Conservation (phyloP, 1,140 invertebrate species). For the Andrena cerasifolii region DNA sequence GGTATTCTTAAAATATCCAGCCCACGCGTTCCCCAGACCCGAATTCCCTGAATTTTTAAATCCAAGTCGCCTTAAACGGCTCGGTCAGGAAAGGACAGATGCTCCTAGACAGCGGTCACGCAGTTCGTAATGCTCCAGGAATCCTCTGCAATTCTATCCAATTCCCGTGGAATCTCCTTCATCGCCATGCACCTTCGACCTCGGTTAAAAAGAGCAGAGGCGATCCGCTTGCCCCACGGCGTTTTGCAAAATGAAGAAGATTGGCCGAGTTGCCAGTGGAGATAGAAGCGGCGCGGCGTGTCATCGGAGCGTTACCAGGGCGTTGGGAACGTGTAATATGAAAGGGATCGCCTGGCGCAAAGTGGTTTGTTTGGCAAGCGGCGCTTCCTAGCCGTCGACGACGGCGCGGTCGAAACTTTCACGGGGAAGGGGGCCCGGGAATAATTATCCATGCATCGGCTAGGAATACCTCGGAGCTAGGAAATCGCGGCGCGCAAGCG, state of each 20-base stretch:
- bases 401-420: conserved; percentile 60
- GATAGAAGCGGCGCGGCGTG: background rate
- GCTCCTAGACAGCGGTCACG: too few species aligned
- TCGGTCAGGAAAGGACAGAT: too few species aligned
- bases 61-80: too few species aligned
- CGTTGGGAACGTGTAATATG: background rate
- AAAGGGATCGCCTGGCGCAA: conserved; percentile 8
- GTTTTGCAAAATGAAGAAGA: background rate
- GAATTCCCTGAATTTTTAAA: background rate
- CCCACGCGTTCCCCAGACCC: background rate
- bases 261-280: background rate
- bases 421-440: conserved; percentile 59
- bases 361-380: conserved; percentile 47
- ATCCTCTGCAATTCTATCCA: too few species aligned
- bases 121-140: background rate
- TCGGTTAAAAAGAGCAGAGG: too few species aligned
- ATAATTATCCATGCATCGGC: conserved; percentile 60
- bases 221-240: too few species aligned
- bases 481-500: conserved; percentile 22
- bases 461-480: conserved; percentile 29
- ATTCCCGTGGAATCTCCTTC: too few species aligned
- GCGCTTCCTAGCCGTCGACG: conserved; percentile 52
- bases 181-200: too few species aligned
- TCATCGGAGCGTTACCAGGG: conserved; percentile 18
- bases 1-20: too few species aligned